Base-by-base conservation (phyloP, 2,797 vertebrate species). In the Rachycentron canadum region DNA sequence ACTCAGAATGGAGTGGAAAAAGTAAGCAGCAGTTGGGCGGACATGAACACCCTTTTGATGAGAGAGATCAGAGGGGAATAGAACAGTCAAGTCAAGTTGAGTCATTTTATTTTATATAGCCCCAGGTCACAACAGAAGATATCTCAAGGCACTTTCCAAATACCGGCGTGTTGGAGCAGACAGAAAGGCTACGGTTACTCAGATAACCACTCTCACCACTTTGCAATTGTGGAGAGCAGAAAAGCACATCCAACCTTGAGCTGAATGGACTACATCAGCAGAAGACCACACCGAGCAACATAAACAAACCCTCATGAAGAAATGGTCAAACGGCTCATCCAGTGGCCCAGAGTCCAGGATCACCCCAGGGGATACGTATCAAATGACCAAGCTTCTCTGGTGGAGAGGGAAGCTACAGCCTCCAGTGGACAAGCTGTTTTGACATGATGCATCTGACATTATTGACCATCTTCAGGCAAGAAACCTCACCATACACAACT, bases 391-490 rank as follows among this genome's bases (percentile, higher is more conserved):
- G 12, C 23, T 45, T 38, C 23, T 59, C 53, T 73, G 71, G 19
- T 64, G 0, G 0, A 21, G 63, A 30, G n/a, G 30, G 41, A 57
- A 13, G 50, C 10, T 43, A 21, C 25, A 67, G 59, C 53, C 17
- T 55, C 14, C 12, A 64, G 59, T 64, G 66, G 66, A 53, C 30
- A 11, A 43, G 56, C 50, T 78, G 26, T 79, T 77, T 61, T 66
- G 73, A 88, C 69, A 63, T 58, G 76, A 85, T 57, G 58, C 32
- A 0, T 59, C 62, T 69, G 79, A 81, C 73, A 75, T 16, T 64
- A 68, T 45, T 82, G 80, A 85, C 78, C 78, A 68, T 78, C 57
- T 63, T 62, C 66, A 52, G 58, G 67, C 53, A 72, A 84, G 85
- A 78, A 82, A 25, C n/a, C 45, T 12, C 25, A 45, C 36, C 70